Conservation (phyloP, 2,888 invertebrate genomes). For the Cryptocephalus primarius region DNA sequence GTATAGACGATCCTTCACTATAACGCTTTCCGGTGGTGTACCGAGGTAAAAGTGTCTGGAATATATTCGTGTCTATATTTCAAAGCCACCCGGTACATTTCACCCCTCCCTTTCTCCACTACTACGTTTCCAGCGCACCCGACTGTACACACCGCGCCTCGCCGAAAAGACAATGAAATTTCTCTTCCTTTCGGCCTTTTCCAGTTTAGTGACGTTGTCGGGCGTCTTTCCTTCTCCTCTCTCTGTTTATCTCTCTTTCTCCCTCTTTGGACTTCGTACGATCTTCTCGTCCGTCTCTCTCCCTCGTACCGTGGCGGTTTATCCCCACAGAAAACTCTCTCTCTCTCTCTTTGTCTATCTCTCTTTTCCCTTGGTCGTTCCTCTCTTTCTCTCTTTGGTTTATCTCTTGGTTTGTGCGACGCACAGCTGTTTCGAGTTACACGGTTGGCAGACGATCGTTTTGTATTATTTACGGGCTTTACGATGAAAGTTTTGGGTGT, state of each 20-base stretch:
- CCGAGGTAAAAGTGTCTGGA: no score
- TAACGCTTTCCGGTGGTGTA: no score
- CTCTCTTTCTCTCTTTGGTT: no score
- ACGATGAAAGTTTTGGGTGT: background rate
- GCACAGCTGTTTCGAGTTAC: constrained; percentile 25
- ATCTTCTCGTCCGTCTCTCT: constrained; percentile 1
- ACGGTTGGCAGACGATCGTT: constrained; percentile 15
- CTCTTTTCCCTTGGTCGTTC: background rate
- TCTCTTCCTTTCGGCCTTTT: background rate
- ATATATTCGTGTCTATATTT: no score
- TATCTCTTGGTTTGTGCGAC: background rate
- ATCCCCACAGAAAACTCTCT: no score
- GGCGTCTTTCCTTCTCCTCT: background rate
- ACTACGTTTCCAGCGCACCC: no score
- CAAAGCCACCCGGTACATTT: no score
- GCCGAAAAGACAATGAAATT: no score
- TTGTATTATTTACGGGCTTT: background rate
- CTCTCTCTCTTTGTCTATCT: background rate
- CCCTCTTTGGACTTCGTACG: background rate
- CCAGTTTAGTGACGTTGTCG: constrained; percentile 2
- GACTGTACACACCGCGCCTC: no score
- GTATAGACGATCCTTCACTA: no score
- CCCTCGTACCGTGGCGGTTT: no score
- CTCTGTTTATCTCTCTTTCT: background rate
- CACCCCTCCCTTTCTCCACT: no score